Base-by-base conservation (phyloP, 2,113 vertebrate genomes). In the Puntigrus tetrazona region DNA sequence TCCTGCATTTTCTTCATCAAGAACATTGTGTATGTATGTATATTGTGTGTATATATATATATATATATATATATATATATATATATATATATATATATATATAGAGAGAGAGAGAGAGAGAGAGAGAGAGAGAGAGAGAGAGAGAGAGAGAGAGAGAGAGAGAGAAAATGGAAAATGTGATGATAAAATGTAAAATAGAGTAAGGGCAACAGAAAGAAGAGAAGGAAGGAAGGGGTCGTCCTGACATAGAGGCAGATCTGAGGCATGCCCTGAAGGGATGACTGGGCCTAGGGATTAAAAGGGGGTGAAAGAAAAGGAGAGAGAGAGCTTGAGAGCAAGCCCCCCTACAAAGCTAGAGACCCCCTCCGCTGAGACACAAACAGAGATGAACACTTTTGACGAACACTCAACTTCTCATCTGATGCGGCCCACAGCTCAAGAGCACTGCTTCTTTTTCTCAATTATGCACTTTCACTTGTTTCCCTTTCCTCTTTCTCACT, bases 241-340 rank as follows among this genome's bases (percentile, higher is more conserved):
- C 82, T 88, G 81, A 88, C 89, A 95, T 95, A 94, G 95, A 96
- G 95, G 90, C 91, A 98, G 97, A 99, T 99, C 97, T 98, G 96
- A 99, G 96, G 96, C 95, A 97, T 98, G 97, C 97, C 98, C 98
- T 97, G 96, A 97, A 98, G 97, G 96, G 96, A 96, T 94, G 96
- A 95, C 96, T 96, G 95, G 97, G 97, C 97, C 96, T 96, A 97
- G 97, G 97, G 97, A 98, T 98, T 98, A 97, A 94, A 72, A 83
- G 22, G 77, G 52, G 77, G 5, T 55, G 67, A 72, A 50, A 78
- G 61, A 52, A 57, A 43, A 29, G 50, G 61, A 74, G 47, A 74
- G 84, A 29, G 63, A 57, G 79, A 82, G 65, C 61, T 47, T 38
- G 61, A 65, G 63, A 69, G 59, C 61, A 18, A 25, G 36, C 93